Evolutionary conservation across 2,797 vertebrate species (phyloP), one percentile per base, ranked within the genome.

Genomic region (Chromis chromis): DNA sequence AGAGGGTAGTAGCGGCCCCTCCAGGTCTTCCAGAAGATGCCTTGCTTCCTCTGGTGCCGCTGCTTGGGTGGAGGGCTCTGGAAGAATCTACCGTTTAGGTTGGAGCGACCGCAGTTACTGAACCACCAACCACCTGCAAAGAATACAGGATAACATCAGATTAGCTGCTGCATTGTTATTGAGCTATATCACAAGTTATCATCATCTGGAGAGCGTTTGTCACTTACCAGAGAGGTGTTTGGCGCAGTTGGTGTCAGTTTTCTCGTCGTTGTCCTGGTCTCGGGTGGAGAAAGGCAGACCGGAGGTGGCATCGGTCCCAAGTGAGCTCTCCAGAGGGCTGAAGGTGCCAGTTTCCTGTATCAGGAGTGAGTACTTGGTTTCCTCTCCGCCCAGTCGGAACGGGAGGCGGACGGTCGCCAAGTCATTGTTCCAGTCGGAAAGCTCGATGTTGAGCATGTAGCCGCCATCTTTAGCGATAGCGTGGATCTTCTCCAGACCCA

Each of bases 21-120:
- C 97, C 97, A 98, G n/a, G 96, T 96, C 93, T 97, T 99, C 98
- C 98, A 99, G 90, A 99, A 99, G 88, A 98, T 96, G 8, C 96
- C 95, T 83, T 97, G 97, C 85, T 98, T 98, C 55, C 96, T 95
- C 87, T 97, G 95, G 14, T 96, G 96, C 66, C 97, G 90, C 78
- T 97, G 96, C 48, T 94, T 96, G 0, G 97, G 97, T 0, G 97
- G 96, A 5, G 97, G 94, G 74, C 94, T 96, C 78, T 82, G 95
- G 84, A 98, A 98, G 66, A 97, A 99, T 66, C 94, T 93, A 8
- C 98, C 97, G 0, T 99, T 99, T 36, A 99, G 94, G 91, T 99
- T 99, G 83, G 97, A 95, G 14, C 94, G 96, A 56, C 96, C 94
- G 0, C 98, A 99, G 79, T 95, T 96, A 77, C 96, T 98, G 78